These are phyloP conservation scores for Alosa sapidissima DNA, from an alignment of 2,797 vertebrate genomes.

Conservation along the genomic window DNA sequence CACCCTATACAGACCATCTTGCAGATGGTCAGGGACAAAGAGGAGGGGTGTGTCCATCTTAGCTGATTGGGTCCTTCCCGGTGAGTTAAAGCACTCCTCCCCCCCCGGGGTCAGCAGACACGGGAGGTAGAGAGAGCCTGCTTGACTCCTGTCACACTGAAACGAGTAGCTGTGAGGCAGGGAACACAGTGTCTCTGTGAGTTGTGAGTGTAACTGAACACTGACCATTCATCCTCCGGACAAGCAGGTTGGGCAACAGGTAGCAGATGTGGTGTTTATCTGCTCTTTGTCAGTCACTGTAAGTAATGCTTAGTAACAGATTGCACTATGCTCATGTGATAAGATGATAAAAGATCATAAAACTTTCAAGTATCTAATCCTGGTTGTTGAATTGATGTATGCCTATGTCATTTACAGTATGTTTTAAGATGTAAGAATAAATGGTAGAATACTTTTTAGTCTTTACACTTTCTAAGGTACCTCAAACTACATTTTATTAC, in stretches of 20 bases:
- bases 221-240: conserved; percentile 18
- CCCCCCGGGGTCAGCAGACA: neutral
- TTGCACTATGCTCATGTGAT: neutral
- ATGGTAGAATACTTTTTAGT: neutral
- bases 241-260: conserved; percentile 11
- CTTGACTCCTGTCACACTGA: conserved; percentile 16
- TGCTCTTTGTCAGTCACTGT: neutral
- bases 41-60: conserved; percentile 39
- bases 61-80: conserved; percentile 46
- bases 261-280: neutral
- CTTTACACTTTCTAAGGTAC: neutral
- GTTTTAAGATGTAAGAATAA: neutral
- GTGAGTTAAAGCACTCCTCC: conserved; percentile 36
- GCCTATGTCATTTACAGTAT: neutral
- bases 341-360: neutral
- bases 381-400: neutral
- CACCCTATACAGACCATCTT: conserved; percentile 40
- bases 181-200: neutral
- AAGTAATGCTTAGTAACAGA: neutral
- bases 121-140: neutral
- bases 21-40: conserved; percentile 45
- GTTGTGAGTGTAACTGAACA: conserved; percentile 9
- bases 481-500: neutral
- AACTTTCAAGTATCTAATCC: too few relatives aligned
- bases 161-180: neutral